Percentiles rank a stretch among this genome's conserved stretches.
These are phyloP conservation scores for Phaedon cochleariae DNA, from an alignment of 2,888 invertebrate genomes.

Conservation along the genomic window DNA sequence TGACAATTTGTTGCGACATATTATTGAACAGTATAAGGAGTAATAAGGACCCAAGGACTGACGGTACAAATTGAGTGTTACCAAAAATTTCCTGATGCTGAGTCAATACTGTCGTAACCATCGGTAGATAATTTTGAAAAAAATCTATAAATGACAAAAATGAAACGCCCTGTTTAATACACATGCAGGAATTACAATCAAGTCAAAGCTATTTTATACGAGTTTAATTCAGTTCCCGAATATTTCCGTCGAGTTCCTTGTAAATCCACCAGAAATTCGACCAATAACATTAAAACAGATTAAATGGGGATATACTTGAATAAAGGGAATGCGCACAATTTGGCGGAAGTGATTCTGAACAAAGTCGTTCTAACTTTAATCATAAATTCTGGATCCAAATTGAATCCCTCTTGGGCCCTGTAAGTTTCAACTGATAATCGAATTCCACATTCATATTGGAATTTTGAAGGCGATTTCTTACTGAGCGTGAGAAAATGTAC, in stretches of 20 bases:
- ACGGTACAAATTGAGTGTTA: too few relatives aligned
- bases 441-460: slow-evolving; percentile 34
- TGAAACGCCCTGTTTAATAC: neutral
- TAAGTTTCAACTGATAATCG: slow-evolving; percentile 47
- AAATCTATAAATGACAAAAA: too few relatives aligned
- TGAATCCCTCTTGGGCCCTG: slow-evolving; percentile 48
- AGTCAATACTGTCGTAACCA: too few relatives aligned
- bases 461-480: neutral
- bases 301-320: slow-evolving; percentile 58
- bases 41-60: too few relatives aligned
- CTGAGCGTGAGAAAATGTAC: too few relatives aligned
- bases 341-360: slow-evolving; percentile 59
- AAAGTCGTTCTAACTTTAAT: slow-evolving; percentile 60
- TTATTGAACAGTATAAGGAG: too few relatives aligned
- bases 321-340: slow-evolving; percentile 60
- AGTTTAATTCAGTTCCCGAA: slow-evolving; percentile 46
- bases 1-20: too few relatives aligned
- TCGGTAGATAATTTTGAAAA: too few relatives aligned
- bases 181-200: slow-evolving; percentile 17
- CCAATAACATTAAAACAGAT: slow-evolving; percentile 60
- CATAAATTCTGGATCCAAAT: slow-evolving; percentile 57
- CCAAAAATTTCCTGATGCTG: too few relatives aligned
- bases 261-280: slow-evolving; percentile 57
- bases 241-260: slow-evolving; percentile 50
- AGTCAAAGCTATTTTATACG: slow-evolving; percentile 29